A percentile compares a stretch with the other conserved stretches of the same genome.
Conservation (phyloP, 1,140 invertebrate genomes). For the Hyles euphorbiae region DNA sequence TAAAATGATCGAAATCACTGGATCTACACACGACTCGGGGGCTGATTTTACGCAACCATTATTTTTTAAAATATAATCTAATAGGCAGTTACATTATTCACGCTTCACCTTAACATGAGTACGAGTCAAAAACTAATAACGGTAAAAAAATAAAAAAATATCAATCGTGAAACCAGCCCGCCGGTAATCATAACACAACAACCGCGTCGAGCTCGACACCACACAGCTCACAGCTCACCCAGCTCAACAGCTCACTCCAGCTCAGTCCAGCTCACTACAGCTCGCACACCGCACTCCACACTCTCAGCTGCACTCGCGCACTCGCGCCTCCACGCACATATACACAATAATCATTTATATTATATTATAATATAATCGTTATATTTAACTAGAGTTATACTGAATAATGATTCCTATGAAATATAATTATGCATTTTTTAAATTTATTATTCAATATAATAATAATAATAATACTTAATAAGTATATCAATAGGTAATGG, state of each 20-base stretch:
- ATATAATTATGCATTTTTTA: slow-evolving; percentile 76
- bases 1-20: slow-evolving; percentile 73
- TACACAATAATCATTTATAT: slow-evolving; percentile 64
- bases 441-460: slow-evolving; percentile 71
- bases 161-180: slow-evolving; percentile 69
- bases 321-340: slow-evolving; percentile 53
- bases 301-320: not conserved
- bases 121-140: slow-evolving; percentile 73
- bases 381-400: slow-evolving; percentile 78
- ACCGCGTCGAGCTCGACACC: slow-evolving; percentile 21
- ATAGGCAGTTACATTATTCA: slow-evolving; percentile 68
- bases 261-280: too few relatives aligned
- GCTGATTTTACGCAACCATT: slow-evolving; percentile 69
- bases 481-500: slow-evolving; percentile 74
- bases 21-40: slow-evolving; percentile 58
- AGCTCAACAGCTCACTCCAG: not conserved
- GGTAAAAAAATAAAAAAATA: slow-evolving; percentile 76
- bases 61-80: slow-evolving; percentile 76
- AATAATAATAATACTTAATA: slow-evolving; percentile 75
- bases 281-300: too few relatives aligned
- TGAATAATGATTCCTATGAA: slow-evolving; percentile 78
- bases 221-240: not conserved
- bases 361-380: slow-evolving; percentile 47
- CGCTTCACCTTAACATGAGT: slow-evolving; percentile 66
- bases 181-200: slow-evolving; percentile 60